phyloP scores from a whole-genome alignment of 1,140 invertebrate genomes.

The Littorina saxatilis region DNA sequence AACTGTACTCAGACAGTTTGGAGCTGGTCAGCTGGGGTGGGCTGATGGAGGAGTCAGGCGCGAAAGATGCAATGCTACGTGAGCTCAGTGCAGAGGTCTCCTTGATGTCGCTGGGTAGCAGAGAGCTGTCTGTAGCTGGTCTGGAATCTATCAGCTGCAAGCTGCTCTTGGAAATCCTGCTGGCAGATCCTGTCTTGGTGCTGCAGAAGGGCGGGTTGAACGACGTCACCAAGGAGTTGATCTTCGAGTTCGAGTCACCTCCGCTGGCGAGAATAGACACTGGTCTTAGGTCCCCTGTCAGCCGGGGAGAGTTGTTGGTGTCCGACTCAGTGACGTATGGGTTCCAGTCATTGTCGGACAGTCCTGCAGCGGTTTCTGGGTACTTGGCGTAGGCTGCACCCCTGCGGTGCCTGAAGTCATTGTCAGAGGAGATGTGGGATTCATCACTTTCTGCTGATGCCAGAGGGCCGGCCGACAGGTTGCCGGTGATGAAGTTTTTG shows the following conservation, averaged over 20 bases:
- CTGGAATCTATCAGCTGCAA: slow-evolving; percentile 2
- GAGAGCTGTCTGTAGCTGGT: not conserved
- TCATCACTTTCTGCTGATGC: slow-evolving; percentile 48
- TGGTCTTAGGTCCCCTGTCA: not conserved
- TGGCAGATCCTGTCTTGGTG: slow-evolving; percentile 30
- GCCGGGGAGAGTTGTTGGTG: slow-evolving; percentile 47
- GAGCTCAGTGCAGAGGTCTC: slow-evolving; percentile 4
- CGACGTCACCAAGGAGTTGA: slow-evolving; percentile 10
- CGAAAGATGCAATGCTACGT: not conserved
- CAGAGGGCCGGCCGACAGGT: slow-evolving; percentile 9
- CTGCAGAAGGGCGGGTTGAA: slow-evolving; percentile 45
- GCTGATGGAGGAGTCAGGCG: slow-evolving; percentile 18
- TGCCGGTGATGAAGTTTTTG: slow-evolving; percentile 49
- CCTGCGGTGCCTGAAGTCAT: slow-evolving; percentile 30
- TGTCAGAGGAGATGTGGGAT: slow-evolving; percentile 45
- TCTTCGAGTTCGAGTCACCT: slow-evolving; percentile 23
- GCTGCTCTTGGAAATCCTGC: slow-evolving; percentile 7
- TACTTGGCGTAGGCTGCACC: slow-evolving; percentile 42
- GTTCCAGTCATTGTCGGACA: slow-evolving; percentile 58
- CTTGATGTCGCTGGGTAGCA: slow-evolving; percentile 21
- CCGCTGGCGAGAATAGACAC: not conserved
- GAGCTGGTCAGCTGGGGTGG: slow-evolving; percentile 24
- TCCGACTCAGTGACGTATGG: slow-evolving; percentile 56
- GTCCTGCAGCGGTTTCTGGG: slow-evolving; percentile 47
- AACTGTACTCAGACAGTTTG: slow-evolving; percentile 35